Conservation (phyloP, 2,888 invertebrate species). For the Copidosoma aretas region DNA sequence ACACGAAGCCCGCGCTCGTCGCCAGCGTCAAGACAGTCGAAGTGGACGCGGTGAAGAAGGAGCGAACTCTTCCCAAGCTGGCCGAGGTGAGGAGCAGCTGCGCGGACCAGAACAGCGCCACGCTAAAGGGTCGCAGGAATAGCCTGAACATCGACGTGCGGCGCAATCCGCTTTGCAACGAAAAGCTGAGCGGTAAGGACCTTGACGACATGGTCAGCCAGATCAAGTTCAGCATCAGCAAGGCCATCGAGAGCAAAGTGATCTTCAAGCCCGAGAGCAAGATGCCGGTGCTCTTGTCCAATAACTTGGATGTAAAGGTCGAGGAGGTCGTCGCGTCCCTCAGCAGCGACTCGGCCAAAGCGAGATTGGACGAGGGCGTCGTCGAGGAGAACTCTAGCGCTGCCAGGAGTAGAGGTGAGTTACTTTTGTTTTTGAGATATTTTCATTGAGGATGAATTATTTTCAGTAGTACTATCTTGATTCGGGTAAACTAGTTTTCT, state of each 20-base stretch:
- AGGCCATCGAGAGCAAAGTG: conserved; percentile 58
- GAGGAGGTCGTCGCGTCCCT: conserved; percentile 57
- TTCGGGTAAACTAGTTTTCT: neutral
- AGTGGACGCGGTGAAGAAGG: conserved; percentile 52
- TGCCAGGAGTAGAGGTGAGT: conserved; percentile 42
- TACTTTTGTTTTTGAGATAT: neutral
- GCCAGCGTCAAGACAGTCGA: conserved; percentile 33
- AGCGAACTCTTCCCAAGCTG: conserved; percentile 50
- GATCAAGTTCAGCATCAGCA: conserved; percentile 58
- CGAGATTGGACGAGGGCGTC: conserved; percentile 18
- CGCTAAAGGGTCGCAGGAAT: conserved; percentile 52
- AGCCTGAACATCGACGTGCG: conserved; percentile 58
- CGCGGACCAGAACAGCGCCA: conserved; percentile 7
- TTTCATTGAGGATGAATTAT: neutral
- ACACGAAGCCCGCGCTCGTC: conserved; percentile 36
- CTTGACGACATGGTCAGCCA: conserved; percentile 60
- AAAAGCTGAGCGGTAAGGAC: conserved; percentile 44
- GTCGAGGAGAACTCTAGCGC: conserved; percentile 50
- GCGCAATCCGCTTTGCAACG: conserved; percentile 53
- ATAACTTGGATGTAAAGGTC: conserved; percentile 56
- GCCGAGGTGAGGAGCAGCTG: conserved; percentile 41
- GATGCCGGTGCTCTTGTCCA: conserved; percentile 48
- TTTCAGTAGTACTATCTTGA: neutral
- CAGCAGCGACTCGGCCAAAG: conserved; percentile 50
- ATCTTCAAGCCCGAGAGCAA: conserved; percentile 52